Base-by-base conservation (phyloP, 2,113 vertebrate species). In the Solea senegalensis region DNA sequence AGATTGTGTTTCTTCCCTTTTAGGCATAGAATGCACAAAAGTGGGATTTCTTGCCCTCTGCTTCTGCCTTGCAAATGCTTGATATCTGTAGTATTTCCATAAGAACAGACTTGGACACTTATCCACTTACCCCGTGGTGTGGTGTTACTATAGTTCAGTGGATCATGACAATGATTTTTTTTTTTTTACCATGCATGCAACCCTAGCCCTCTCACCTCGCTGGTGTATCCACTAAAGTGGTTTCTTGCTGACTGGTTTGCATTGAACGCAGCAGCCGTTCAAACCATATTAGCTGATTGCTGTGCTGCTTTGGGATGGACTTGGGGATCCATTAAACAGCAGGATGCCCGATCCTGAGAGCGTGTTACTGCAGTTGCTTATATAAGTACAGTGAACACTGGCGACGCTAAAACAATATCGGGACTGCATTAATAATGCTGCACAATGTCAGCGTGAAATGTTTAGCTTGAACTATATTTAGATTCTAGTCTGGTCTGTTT, bases 271-370 rank as follows among this genome's bases (percentile, higher is more conserved):
- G 62, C 65, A 74, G 41, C 69, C 78, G 69, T 69, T 53, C n/a
- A 50, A 50, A 63, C 21, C 21, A 34, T 56, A 64, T 79, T 81
- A 46, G 74, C 59, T 62, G 60, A 77, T 72, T 73, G 48, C 61
- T 27, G 28, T 9, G 34, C 51, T 55, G 43, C 51, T 55, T 57
- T 40, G 28, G 54, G 27, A 6, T 16, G 16, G 50, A 68, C n/a
- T 13, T n/a, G 46, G 43, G 46, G 9, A 65, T 59, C 56, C 60
- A 69, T 65, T 44, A 44, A 52, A 65, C 40, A 3, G 65, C 41
- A 58, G 41, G 21, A 60, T 50, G 16, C 9, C 21, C 39, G 27
- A 72, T 48, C 57, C 51, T 58, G 44, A 70, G n/a, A 43, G 5
- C 10, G 49, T 8, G 44, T 48, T 15, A 26, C 44, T 15, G 45